These are phyloP conservation scores for Tachysurus fulvidraco DNA, from an alignment of 2,113 vertebrate genomes.

Conservation along the genomic window DNA sequence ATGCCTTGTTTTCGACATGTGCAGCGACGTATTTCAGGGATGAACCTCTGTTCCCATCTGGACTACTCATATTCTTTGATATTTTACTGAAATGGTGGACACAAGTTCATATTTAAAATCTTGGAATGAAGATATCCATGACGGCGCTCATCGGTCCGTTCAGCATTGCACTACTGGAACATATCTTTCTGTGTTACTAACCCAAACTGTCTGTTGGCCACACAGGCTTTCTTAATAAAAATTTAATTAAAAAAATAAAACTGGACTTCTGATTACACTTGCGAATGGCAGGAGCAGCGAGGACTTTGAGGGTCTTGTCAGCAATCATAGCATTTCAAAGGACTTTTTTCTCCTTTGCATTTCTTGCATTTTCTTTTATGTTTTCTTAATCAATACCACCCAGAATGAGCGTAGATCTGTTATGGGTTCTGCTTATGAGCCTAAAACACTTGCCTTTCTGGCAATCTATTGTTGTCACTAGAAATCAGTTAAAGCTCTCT, in stretches of 20 bases:
- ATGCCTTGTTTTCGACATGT: constrained; percentile 9
- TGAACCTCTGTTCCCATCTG: constrained; percentile 4
- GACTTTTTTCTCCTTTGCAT: background rate
- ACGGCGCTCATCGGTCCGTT: constrained; percentile 2
- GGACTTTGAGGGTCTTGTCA: constrained; percentile 14
- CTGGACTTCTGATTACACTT: constrained; percentile 26
- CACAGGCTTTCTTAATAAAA: constrained; percentile 6
- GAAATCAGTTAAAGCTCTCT: background rate
- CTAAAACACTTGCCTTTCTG: constrained; percentile 14
- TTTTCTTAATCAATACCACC: constrained; percentile 2
- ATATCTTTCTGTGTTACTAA: constrained; percentile 15
- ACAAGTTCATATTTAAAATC: constrained; percentile 25
- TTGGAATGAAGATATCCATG: constrained; percentile 3
- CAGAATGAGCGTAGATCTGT: constrained; percentile 22
- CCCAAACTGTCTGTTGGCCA: constrained; percentile 16
- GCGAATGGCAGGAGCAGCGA: background rate
- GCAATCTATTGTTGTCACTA: constrained; percentile 15
- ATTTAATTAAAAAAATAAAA: constrained; percentile 7
- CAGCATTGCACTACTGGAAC: constrained; percentile 22
- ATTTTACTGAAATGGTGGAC: constrained; percentile 5
- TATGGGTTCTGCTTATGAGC: background rate
- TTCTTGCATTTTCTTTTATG: constrained; percentile 8
- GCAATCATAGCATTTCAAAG: constrained; percentile 9
- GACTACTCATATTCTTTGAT: background rate
- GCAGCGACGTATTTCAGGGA: background rate